Percentiles rank a stretch among this genome's conserved stretches.
Evolutionary conservation across 2,888 invertebrate species (phyloP).

Genomic region (Polyploca ridens): DNA sequence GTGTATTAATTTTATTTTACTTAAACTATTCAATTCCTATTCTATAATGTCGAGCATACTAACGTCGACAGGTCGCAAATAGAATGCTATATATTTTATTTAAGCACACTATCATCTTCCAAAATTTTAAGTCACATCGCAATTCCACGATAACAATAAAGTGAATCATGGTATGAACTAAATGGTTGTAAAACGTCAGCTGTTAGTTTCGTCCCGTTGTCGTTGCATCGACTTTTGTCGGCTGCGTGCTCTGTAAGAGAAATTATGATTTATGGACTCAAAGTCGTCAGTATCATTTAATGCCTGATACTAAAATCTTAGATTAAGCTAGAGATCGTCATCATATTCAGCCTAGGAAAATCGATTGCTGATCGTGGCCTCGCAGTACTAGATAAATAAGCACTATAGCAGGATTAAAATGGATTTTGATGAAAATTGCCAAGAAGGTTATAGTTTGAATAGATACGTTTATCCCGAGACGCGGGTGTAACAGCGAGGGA

Average conservation of each 20-base stretch:
- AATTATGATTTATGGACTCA: not conserved
- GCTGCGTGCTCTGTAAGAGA: slow-evolving; percentile 45
- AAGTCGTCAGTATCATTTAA: not conserved
- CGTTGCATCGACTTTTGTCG: slow-evolving; percentile 33
- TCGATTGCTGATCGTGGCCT: too few species aligned
- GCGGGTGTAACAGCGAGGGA: too few species aligned
- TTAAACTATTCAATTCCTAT: slow-evolving; percentile 83
- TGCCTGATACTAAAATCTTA: too few species aligned
- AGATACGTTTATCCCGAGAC: too few species aligned
- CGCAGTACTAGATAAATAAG: too few species aligned
- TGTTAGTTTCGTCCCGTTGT: slow-evolving; percentile 35
- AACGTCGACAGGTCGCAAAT: slow-evolving; percentile 16
- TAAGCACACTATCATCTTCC: slow-evolving; percentile 47
- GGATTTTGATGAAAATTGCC: too few species aligned
- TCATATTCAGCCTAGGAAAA: too few species aligned
- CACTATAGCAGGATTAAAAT: too few species aligned
- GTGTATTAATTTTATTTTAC: slow-evolving; percentile 71
- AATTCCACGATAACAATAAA: slow-evolving; percentile 36
- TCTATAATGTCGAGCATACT: slow-evolving; percentile 64
- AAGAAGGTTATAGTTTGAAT: too few species aligned
- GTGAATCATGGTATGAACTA: slow-evolving; percentile 35
- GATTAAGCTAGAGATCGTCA: too few species aligned
- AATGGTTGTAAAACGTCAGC: slow-evolving; percentile 2
- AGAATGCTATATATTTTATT: not conserved
- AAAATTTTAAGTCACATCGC: slow-evolving; percentile 54